Percentiles rank a stretch among this genome's conserved stretches.
Conservation (phyloP, 2,888 invertebrate genomes). For the Drosophila limbata region DNA sequence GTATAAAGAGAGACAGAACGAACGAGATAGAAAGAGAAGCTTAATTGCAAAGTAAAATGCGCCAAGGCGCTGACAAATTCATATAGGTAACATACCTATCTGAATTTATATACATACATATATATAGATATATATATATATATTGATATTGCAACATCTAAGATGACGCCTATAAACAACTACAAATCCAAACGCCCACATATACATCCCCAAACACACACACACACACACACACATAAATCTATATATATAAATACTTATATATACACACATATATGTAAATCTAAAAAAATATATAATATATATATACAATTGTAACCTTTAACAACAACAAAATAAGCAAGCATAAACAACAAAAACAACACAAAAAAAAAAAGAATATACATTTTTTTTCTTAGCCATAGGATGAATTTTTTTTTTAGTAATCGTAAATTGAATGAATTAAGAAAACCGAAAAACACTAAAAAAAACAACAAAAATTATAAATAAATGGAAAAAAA, state of each 20-base stretch:
- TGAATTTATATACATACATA: constrained; percentile 26
- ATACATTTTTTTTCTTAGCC: constrained; percentile 76
- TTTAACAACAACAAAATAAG: constrained; percentile 53
- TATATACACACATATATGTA: constrained; percentile 35
- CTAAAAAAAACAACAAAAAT: constrained; percentile 12
- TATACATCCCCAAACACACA: constrained; percentile 27
- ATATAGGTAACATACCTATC: constrained; percentile 32
- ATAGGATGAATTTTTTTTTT: constrained; percentile 76
- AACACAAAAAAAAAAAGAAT: constrained; percentile 45
- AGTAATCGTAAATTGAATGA: constrained; percentile 69
- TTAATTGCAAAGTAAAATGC: constrained; percentile 22
- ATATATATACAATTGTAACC: constrained; percentile 68
- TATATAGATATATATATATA: constrained; percentile 48
- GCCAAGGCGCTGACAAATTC: constrained; percentile 53
- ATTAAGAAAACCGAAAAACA: constrained; percentile 44
- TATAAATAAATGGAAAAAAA: constrained; percentile 28
- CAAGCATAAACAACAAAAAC: constrained; percentile 28
- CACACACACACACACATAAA: constrained; percentile 14
- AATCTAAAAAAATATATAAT: constrained; percentile 26
- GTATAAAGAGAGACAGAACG: constrained; percentile 21
- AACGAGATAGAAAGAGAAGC: constrained; percentile 7
- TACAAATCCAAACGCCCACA: constrained; percentile 32
- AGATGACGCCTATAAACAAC: constrained; percentile 70
- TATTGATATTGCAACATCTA: constrained; percentile 68
- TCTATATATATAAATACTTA: constrained; percentile 18